These are phyloP conservation scores for Orthosia incerta DNA, from an alignment of 2,888 invertebrate genomes.

Conservation along the genomic window DNA sequence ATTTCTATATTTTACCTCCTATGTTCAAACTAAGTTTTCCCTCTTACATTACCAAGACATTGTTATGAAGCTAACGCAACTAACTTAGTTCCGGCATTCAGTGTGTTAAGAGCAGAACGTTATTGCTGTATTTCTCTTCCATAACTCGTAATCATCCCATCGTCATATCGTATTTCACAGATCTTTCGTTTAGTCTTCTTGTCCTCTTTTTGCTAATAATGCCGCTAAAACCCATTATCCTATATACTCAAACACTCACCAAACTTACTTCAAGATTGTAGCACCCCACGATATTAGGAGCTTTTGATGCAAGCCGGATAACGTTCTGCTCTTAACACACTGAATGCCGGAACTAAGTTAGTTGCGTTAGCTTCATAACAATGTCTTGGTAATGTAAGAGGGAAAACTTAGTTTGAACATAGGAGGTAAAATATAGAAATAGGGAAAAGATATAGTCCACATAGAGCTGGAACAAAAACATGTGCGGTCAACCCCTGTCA, in stretches of 20 bases:
- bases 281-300: not conserved
- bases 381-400: slow-evolving; percentile 25
- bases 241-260: not conserved
- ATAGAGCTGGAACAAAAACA: not conserved
- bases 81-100: slow-evolving; percentile 34
- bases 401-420: slow-evolving; percentile 10
- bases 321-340: slow-evolving; percentile 7
- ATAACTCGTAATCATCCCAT: not conserved
- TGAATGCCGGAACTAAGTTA: slow-evolving; percentile 34
- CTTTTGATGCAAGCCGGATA: slow-evolving; percentile 25
- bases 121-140: not conserved
- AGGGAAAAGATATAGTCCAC: not conserved
- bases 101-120: slow-evolving; percentile 7
- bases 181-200: not conserved
- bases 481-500: no score
- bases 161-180: not conserved
- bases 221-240: not conserved
- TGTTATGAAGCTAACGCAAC: slow-evolving; percentile 32
- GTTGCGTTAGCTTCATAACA: slow-evolving; percentile 32
- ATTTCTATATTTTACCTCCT: not conserved
- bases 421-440: not conserved
- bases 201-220: not conserved
- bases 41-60: slow-evolving; percentile 25
- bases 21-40: slow-evolving; percentile 10
- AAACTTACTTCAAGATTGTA: slow-evolving; percentile 15